Evolutionary conservation across 30 jellyfish, hydroid and myxozoan species (phyloP).

Genomic region (Cassiopea xamachana): DNA sequence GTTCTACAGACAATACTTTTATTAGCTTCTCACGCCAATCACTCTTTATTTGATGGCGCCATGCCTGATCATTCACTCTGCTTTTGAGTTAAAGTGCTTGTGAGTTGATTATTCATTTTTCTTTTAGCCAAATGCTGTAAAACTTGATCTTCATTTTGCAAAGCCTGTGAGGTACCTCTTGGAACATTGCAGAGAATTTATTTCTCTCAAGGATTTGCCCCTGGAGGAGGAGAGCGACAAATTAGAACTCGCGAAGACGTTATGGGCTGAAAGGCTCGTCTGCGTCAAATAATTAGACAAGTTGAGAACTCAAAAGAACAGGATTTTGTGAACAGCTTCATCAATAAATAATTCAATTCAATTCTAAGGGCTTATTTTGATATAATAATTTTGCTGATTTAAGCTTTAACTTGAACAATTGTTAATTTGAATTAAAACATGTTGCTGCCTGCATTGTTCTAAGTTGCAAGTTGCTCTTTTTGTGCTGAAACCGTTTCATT

Average conservation of each 20-base stretch:
- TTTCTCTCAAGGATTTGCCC: conserved; percentile 72
- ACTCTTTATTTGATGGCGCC: too few relatives aligned
- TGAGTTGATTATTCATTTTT: background rate
- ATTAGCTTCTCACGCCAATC: too few relatives aligned
- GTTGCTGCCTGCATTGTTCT: too few relatives aligned
- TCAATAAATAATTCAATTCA: background rate
- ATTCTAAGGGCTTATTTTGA: background rate
- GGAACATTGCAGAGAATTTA: conserved; percentile 58
- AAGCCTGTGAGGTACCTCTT: conserved; percentile 65
- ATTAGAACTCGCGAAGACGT: conserved; percentile 72
- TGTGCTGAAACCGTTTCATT: too few relatives aligned
- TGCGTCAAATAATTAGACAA: conserved; percentile 40
- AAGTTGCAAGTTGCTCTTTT: too few relatives aligned
- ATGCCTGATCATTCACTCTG: too few relatives aligned
- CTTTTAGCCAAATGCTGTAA: conserved; percentile 76
- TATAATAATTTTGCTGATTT: background rate
- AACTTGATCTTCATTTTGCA: conserved; percentile 86
- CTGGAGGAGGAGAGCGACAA: conserved; percentile 81
- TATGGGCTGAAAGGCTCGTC: conserved; percentile 83
- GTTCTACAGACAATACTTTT: too few relatives aligned
- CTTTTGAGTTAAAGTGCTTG: background rate
- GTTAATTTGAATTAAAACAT: too few relatives aligned
- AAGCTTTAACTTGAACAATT: too few relatives aligned
- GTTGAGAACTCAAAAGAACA: background rate
- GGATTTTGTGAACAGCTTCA: background rate